These are phyloP conservation scores for Neuroscelio doddi DNA, from an alignment of 2,888 invertebrate species.

Conservation along the genomic window DNA sequence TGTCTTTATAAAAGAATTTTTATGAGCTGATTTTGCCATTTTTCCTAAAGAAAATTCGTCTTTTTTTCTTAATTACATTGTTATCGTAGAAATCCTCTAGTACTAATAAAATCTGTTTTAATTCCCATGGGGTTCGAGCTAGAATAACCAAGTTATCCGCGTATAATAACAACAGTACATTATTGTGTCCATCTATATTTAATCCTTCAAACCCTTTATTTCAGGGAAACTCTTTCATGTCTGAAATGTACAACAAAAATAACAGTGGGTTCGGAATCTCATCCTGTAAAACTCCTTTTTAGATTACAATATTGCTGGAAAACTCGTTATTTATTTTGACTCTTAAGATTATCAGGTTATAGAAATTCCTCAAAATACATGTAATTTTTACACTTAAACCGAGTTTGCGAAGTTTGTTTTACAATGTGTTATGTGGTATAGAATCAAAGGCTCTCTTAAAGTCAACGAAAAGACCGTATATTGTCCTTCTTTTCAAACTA, in stretches of 20 bases:
- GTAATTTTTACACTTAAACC: conserved; percentile 27
- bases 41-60: too few species aligned
- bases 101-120: too few species aligned
- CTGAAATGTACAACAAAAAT: conserved; percentile 31
- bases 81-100: too few species aligned
- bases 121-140: conserved; percentile 18
- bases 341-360: conserved; percentile 21
- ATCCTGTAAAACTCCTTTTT: conserved; percentile 35
- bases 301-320: conserved; percentile 25
- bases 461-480: conserved; percentile 28
- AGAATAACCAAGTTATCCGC: conserved; percentile 36
- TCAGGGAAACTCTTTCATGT: conserved; percentile 30
- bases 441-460: conserved; percentile 32
- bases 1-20: too few species aligned
- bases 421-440: conserved; percentile 19
- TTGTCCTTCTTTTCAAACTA: neutral
- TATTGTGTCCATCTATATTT: conserved; percentile 24
- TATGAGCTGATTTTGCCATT: too few species aligned
- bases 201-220: conserved; percentile 21
- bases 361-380: conserved; percentile 16
- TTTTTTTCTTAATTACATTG: too few species aligned
- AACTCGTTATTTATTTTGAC: conserved; percentile 12
- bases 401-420: conserved; percentile 14
- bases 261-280: conserved; percentile 27
- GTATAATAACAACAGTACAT: conserved; percentile 27